Base-by-base conservation (phyloP, 2,113 vertebrate species). In the Potamarius usumacintae region DNA sequence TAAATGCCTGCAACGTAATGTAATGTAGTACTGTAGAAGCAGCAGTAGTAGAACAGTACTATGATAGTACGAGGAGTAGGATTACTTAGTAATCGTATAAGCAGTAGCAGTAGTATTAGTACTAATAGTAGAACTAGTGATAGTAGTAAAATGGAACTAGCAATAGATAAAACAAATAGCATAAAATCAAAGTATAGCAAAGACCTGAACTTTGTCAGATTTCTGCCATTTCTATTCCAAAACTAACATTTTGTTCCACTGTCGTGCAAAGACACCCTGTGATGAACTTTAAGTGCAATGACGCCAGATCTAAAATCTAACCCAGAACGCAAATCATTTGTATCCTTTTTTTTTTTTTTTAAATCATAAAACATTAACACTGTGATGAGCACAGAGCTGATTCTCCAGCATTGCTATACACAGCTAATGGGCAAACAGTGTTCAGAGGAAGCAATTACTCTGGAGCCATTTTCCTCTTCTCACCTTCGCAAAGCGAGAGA, bases 321-420 rank as follows among this genome's bases (percentile, higher is more conserved):
- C 27, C 0, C 67, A 30, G 5, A 69, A n/a, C 63, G n/a, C 10
- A n/a, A n/a, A 25, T 63, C 27, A 14, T 69, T 14, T 8, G 82
- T 52, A 50, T 50, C 25, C 14, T 34, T 69, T 18, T 0, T 69
- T 42, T 42, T 60, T 60, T 7, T 17, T 58, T 17, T 58, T 42
- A 2, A 60, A 65, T 17, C 50, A 25, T 55, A 20, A 69, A n/a
- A 50, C 42, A 60, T 34, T 2, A 84, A 84, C 30, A 34, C 53
- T 20, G 25, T 10, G 9, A 52, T 42, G 50, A 65, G 42, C 18
- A 62, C 11, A 25, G 27, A 34, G 27, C 5, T 25, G 30, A 72
- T 48, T 20, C 67, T 84, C 57, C 48, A 57, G 76, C 85, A 86
- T 22, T 57, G n/a, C 53, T 55, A 58, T 55, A 69, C 63, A 42